Evolutionary conservation across 2,888 invertebrate genomes (phyloP).

Genomic region (Phrixothrix hirtus): DNA sequence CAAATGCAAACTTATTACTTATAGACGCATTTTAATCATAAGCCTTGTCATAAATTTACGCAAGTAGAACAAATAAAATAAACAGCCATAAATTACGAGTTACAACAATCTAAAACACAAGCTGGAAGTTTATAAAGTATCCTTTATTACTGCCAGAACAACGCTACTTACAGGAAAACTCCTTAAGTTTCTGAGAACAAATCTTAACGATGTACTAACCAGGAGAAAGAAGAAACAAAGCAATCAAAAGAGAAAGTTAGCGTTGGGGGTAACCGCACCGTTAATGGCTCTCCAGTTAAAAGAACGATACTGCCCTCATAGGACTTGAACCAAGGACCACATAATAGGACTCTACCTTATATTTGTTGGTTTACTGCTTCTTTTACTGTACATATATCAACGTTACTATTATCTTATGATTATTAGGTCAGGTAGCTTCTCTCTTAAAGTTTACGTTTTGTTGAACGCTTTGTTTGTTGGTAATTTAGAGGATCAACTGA

Average conservation of each 20-base stretch:
- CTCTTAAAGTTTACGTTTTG: constrained; percentile 20
- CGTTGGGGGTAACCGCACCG: constrained; percentile 41
- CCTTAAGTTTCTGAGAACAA: constrained; percentile 40
- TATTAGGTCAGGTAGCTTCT: constrained; percentile 25
- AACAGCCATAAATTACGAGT: constrained; percentile 41
- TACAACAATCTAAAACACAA: constrained; percentile 39
- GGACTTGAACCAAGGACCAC: constrained; percentile 38
- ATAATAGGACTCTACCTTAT: constrained; percentile 35
- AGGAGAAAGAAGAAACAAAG: constrained; percentile 43
- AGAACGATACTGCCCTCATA: constrained; percentile 41
- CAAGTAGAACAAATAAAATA: constrained; percentile 38
- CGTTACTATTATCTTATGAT: constrained; percentile 30
- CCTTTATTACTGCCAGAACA: constrained; percentile 43
- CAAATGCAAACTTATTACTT: neutral
- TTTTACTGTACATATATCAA: constrained; percentile 37
- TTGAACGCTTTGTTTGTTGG: constrained; percentile 18
- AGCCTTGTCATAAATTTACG: constrained; percentile 12
- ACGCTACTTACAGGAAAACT: constrained; percentile 41
- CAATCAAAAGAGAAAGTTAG: constrained; percentile 45
- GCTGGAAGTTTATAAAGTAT: constrained; percentile 44
- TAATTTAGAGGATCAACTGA: constrained; percentile 18
- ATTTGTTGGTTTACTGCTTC: constrained; percentile 36
- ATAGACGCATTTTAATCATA: neutral
- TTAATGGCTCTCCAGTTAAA: constrained; percentile 43
- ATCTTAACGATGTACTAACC: constrained; percentile 44